A percentile compares a stretch with the other conserved stretches of the same genome.
phyloP scores from a whole-genome alignment of 23 tunicate species.

The Trididemnum clinides region DNA sequence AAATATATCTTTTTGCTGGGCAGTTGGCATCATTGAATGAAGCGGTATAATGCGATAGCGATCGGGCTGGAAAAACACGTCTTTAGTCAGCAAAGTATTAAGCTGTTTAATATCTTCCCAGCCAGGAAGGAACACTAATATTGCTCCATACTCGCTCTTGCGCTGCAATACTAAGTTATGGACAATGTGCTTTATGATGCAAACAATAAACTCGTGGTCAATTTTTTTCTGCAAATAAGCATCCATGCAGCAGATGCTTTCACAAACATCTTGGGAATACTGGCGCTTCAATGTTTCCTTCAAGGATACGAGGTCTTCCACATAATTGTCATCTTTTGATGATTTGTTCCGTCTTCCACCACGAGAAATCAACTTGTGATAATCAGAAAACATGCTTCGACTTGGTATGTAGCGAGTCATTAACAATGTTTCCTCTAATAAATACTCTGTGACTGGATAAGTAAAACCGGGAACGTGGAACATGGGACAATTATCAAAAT shows the following conservation, averaged over 20 bases:
- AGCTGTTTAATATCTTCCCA: constrained; percentile 80
- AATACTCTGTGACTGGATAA: constrained; percentile 54
- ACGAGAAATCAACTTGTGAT: background rate
- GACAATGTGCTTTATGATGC: constrained; percentile 45
- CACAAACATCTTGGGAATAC: constrained; percentile 26
- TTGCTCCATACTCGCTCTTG: constrained; percentile 39
- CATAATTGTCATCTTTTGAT: background rate
- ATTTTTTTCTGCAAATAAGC: constrained; percentile 55
- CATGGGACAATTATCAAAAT: constrained; percentile 61
- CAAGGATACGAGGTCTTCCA: constrained; percentile 6
- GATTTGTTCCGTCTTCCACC: background rate
- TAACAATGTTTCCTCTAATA: constrained; percentile 57
- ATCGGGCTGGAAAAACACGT: constrained; percentile 51
- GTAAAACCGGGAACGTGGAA: constrained; percentile 86
- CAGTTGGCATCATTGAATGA: constrained; percentile 89
- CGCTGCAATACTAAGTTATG: background rate
- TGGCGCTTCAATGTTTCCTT: background rate
- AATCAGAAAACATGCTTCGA: constrained; percentile 18
- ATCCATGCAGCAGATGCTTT: constrained; percentile 62
- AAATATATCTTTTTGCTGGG: constrained; percentile 72
- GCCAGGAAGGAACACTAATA: constrained; percentile 79
- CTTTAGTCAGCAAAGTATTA: constrained; percentile 26
- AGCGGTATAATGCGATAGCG: constrained; percentile 62
- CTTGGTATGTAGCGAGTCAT: constrained; percentile 49
- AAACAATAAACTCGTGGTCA: constrained; percentile 54